Evolutionary conservation across 1,140 invertebrate genomes (phyloP), one percentile per base, ranked within the genome.

Genomic region (Psilanteris sp.): DNA sequence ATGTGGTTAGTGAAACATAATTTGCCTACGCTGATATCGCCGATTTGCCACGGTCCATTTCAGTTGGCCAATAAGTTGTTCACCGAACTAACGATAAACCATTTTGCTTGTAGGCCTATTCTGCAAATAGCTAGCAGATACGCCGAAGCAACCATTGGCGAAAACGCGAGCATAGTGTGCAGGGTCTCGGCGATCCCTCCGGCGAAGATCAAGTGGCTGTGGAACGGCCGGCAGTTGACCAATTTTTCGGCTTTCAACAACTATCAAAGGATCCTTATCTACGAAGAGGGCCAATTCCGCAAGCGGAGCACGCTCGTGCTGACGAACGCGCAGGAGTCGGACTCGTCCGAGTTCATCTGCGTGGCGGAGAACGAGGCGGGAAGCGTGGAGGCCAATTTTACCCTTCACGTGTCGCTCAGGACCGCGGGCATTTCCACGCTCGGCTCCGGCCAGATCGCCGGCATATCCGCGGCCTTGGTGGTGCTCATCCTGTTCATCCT

Each of bases 321-420:
- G 41, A 95, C 94, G 15, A 95, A 96, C 81, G 94, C 95, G 7
- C 94, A 95, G 81, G 94, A 96, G 81, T 92, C 94, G 3, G 96
- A 98, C 83, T 93, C 94, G 15, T 95, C 93, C 15, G 94, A 96
- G 76, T 98, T 98, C 88, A 94, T 94, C 78, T 98, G 97, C 85
- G 92, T 96, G 0, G 96, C 96, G 8, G 94, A 96, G 81, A 98
- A 98, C 85, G 91, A 93, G 46, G 96, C 95, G 5, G 97, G 97
- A 1, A 95, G 93, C 80, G 94, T 95, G n/a, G 94, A 96, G 88
- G 94, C 95, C 0, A 97, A 97, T 83, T 96, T 96, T 79, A 97
- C 96, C 4, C 88, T 97, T 6, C 93, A 95, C 79, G 93, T 97
- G 20, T 92, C 92, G 16, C 90, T 94, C 79, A 89, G 92, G 27